A percentile compares a stretch with the other conserved stretches of the same genome.
These are phyloP conservation scores for Agraylea sexmaculata DNA, from an alignment of 1,140 invertebrate species.

Conservation along the genomic window DNA sequence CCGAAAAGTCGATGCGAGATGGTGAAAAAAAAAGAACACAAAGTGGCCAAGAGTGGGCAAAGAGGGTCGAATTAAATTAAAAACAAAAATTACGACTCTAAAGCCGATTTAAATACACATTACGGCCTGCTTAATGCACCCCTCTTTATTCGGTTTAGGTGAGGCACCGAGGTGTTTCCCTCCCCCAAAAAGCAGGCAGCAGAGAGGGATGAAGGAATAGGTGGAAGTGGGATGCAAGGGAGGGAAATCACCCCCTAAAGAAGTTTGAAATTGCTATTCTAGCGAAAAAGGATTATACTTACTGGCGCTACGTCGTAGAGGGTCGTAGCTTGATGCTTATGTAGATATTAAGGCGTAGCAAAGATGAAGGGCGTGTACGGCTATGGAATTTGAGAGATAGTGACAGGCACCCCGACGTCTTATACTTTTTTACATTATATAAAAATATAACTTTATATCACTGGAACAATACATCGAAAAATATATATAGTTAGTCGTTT, in stretches of 20 bases:
- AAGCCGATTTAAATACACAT: constrained; percentile 40
- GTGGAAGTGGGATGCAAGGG: too few species aligned
- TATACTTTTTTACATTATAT: too few species aligned
- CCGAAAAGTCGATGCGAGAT: too few species aligned
- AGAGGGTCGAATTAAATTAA: constrained; percentile 45
- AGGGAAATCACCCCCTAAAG: too few species aligned
- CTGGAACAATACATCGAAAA: too few species aligned
- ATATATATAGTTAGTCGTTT: too few species aligned
- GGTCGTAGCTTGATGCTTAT: constrained; percentile 19
- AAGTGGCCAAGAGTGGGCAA: too few species aligned
- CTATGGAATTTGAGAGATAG: constrained; percentile 21
- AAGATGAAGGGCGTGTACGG: constrained; percentile 19
- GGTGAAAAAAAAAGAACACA: too few species aligned
- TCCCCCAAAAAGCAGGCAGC: constrained; percentile 43
- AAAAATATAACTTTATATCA: too few species aligned
- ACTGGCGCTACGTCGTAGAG: constrained; percentile 40
- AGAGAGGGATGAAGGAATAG: too few species aligned
- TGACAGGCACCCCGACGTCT: too few species aligned
- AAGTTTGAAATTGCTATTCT: constrained; percentile 46
- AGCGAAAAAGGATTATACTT: constrained; percentile 44
- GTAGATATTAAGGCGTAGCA: constrained; percentile 22
- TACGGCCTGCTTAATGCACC: constrained; percentile 31
- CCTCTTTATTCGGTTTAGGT: constrained; percentile 39
- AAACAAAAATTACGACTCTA: constrained; percentile 40
- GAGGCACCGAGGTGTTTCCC: constrained; percentile 10